A percentile compares a stretch with the other conserved stretches of the same genome.
Evolutionary conservation across 2,888 invertebrate genomes (phyloP).

Genomic region (Scotopteryx bipunctaria): DNA sequence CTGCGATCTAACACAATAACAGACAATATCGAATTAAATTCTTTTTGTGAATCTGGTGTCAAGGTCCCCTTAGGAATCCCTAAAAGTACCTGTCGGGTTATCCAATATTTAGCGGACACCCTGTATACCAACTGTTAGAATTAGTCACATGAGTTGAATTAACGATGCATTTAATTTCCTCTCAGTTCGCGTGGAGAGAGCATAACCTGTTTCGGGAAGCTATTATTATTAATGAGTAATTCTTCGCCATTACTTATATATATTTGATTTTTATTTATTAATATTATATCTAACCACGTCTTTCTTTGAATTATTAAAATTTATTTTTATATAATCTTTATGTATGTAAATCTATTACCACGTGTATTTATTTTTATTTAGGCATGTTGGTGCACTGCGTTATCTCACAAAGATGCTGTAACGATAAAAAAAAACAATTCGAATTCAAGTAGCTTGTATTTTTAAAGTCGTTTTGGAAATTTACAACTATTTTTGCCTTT

Average conservation of each 20-base stretch:
- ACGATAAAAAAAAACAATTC: slow-evolving; percentile 15
- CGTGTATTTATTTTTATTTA: slow-evolving; percentile 57
- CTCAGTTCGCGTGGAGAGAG: slow-evolving; percentile 96
- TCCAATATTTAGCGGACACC: too few species aligned
- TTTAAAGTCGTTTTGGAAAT: slow-evolving; percentile 40
- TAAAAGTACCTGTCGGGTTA: too few species aligned
- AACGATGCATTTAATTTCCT: slow-evolving; percentile 71
- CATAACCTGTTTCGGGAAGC: slow-evolving; percentile 98
- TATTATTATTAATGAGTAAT: slow-evolving; percentile 93
- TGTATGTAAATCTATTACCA: slow-evolving; percentile 35
- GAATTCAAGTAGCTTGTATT: slow-evolving; percentile 17
- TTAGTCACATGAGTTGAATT: slow-evolving; percentile 42
- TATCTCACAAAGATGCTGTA: slow-evolving; percentile 58
- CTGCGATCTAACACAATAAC: too few species aligned
- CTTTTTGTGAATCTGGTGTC: too few species aligned
- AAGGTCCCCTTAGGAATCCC: too few species aligned
- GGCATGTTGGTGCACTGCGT: slow-evolving; percentile 70
- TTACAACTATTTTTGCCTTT: slow-evolving; percentile 51
- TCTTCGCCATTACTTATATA: slow-evolving; percentile 80
- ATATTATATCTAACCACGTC: slow-evolving; percentile 62
- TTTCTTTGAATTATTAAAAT: slow-evolving; percentile 45
- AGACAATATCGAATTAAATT: too few species aligned
- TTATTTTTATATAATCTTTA: slow-evolving; percentile 42
- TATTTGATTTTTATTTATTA: slow-evolving; percentile 64
- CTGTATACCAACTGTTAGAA: too few species aligned